Percentiles rank a stretch among this genome's conserved stretches.
phyloP scores from a whole-genome alignment of 2,888 invertebrate genomes.

The Hofmannophila pseudospretella region DNA sequence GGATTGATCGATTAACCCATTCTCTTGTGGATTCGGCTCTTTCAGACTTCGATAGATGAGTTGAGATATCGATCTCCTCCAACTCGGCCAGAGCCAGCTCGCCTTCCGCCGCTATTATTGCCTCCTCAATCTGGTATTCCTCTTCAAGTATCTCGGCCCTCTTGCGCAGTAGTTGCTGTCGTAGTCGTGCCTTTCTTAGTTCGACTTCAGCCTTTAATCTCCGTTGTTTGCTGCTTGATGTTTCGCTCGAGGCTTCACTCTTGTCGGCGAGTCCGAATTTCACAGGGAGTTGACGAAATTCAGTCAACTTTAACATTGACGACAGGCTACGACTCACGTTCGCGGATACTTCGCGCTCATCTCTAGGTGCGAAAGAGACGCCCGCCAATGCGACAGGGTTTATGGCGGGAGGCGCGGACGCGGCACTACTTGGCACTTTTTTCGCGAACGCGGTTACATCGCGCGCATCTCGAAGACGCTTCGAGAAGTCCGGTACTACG shows the following conservation, averaged over 20 bases:
- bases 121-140: not conserved
- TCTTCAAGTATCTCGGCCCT: not conserved
- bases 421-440: not conserved
- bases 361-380: not conserved
- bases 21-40: not conserved
- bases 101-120: not conserved
- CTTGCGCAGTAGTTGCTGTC: not conserved
- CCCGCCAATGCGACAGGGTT: not conserved
- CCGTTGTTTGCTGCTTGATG: not conserved
- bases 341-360: not conserved
- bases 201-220: not conserved
- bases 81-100: not conserved
- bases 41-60: not conserved
- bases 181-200: not conserved
- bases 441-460: too few species aligned
- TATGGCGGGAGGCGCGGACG: not conserved
- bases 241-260: not conserved
- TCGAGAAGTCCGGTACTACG: not conserved
- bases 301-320: too few species aligned
- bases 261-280: not conserved
- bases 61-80: not conserved
- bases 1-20: not conserved
- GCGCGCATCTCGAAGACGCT: too few species aligned
- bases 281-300: not conserved
- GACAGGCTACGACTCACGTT: too few species aligned